A percentile compares a stretch with the other conserved stretches of the same genome.
phyloP scores from a whole-genome alignment of 2,113 vertebrate genomes.

The Regulus satrapa region DNA sequence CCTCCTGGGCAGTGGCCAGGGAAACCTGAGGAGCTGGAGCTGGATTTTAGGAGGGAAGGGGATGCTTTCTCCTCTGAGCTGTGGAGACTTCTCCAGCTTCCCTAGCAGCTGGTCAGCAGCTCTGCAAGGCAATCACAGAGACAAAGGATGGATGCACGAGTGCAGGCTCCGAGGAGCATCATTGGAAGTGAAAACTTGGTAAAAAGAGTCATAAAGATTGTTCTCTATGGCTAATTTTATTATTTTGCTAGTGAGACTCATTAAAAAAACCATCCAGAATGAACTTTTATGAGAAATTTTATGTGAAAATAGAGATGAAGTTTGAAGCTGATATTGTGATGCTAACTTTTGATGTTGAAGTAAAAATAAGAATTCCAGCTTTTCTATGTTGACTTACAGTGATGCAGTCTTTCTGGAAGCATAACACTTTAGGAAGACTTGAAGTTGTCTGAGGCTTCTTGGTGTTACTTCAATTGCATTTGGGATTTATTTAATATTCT shows the following conservation, averaged over 20 bases:
- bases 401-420: not conserved
- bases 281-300: not conserved
- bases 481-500: not conserved
- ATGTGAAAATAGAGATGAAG: not conserved
- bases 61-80: not conserved
- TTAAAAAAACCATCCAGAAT: not conserved
- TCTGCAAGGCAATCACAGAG: not conserved
- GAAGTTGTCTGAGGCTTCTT: not conserved
- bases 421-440: not conserved
- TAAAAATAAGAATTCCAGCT: not conserved
- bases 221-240: not conserved
- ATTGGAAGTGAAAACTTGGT: not conserved
- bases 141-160: not conserved
- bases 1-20: not conserved
- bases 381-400: not conserved
- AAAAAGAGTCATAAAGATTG: not conserved
- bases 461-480: not conserved
- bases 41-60: not conserved
- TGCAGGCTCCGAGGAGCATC: not conserved
- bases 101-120: not conserved
- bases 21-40: not conserved
- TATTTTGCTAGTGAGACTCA: not conserved
- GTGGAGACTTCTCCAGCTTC: not conserved
- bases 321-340: not conserved
- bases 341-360: not conserved